These are phyloP conservation scores for Saxidomus purpurata DNA, from an alignment of 1,140 invertebrate genomes.

Conservation along the genomic window DNA sequence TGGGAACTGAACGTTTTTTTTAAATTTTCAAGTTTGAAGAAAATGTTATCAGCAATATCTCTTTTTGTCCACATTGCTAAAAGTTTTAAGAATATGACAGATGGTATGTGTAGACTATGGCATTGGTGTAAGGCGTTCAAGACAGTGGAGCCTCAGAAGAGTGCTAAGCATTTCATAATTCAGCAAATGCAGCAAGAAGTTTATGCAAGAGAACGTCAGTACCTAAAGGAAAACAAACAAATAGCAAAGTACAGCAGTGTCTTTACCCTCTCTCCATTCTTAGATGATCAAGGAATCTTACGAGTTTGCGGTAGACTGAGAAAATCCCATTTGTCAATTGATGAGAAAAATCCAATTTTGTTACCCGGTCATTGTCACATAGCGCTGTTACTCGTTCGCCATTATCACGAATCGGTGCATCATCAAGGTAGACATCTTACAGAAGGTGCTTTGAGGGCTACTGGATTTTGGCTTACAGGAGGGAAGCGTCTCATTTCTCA, in stretches of 20 bases:
- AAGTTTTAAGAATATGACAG: neutral
- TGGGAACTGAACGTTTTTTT: neutral
- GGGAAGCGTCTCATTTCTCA: neutral
- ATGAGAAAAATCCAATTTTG: constrained; percentile 67
- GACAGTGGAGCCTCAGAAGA: neutral
- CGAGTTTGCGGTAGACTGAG: constrained; percentile 61
- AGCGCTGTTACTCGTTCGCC: constrained; percentile 48
- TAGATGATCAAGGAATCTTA: constrained; percentile 63
- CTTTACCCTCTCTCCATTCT: constrained; percentile 54
- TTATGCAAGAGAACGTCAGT: neutral
- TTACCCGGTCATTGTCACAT: constrained; percentile 63
- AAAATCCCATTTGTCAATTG: too few relatives aligned
- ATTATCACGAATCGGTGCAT: too few relatives aligned
- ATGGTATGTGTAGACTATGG: neutral
- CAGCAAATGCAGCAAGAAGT: neutral
- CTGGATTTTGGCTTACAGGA: neutral
- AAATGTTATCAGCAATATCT: neutral
- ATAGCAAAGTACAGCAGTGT: constrained; percentile 15
- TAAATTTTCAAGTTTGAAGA: neutral
- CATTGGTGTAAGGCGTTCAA: too few relatives aligned
- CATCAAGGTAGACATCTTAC: constrained; percentile 60
- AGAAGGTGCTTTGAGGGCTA: constrained; percentile 46
- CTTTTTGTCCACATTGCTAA: neutral
- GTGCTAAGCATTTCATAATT: neutral
- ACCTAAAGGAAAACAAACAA: neutral